A percentile compares a stretch with the other conserved stretches of the same genome.
phyloP scores from a whole-genome alignment of 2,113 vertebrate species.

The Apistogramma diplotaenia region DNA sequence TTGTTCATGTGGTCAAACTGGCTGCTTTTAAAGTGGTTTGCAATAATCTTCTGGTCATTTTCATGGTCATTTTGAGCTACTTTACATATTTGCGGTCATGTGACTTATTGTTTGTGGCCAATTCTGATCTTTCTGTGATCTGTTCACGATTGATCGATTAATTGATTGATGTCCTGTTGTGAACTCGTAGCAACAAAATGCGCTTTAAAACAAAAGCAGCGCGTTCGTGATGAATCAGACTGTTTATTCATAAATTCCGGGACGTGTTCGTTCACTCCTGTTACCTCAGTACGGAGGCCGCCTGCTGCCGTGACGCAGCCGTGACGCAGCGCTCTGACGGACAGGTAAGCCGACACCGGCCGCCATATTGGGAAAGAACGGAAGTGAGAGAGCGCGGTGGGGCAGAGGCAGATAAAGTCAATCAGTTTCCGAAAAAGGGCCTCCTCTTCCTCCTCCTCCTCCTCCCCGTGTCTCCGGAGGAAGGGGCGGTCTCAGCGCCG shows the following conservation, averaged over 20 bases:
- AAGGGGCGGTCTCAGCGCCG: constrained; percentile 61
- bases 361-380: constrained; percentile 74
- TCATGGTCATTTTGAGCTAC: background rate
- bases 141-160: background rate
- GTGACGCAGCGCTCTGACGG: constrained; percentile 64
- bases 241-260: background rate
- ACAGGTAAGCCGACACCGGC: constrained; percentile 76
- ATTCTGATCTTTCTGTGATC: background rate
- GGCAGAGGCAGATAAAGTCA: constrained; percentile 22
- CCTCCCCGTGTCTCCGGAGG: constrained; percentile 28
- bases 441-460: background rate
- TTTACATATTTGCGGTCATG: background rate
- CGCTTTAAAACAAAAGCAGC: background rate
- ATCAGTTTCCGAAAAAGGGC: constrained; percentile 48
- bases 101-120: too few relatives aligned
- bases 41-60: background rate
- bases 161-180: background rate
- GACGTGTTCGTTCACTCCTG: background rate
- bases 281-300: background rate
- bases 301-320: constrained; percentile 51
- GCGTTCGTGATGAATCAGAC: accelerated
- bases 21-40: background rate
- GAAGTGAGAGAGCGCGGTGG: constrained; percentile 58
- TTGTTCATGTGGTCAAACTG: too few relatives aligned
- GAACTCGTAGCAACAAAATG: background rate